Conservation (phyloP, 2,113 vertebrate genomes). For the Chionodraco myersi region DNA sequence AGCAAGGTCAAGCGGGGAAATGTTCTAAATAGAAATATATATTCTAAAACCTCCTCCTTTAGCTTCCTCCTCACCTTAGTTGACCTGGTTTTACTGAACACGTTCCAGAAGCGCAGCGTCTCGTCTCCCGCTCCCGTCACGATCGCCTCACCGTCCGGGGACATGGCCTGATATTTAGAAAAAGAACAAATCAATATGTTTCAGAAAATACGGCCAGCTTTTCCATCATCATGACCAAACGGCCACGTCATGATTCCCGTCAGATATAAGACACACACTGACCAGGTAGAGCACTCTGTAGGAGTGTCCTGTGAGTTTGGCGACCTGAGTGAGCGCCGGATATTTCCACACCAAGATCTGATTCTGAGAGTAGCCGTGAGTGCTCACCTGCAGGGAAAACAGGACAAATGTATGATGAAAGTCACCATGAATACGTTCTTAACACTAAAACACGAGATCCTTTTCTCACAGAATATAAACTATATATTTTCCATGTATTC, state of each 20-base stretch:
- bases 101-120: slow-evolving; percentile 95
- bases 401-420: too few relatives aligned
- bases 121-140: slow-evolving; percentile 95
- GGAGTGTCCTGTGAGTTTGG: slow-evolving; percentile 93
- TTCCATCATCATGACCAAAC: neutral
- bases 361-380: slow-evolving; percentile 95
- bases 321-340: slow-evolving; percentile 93
- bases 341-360: slow-evolving; percentile 98
- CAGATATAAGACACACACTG: slow-evolving; percentile 9
- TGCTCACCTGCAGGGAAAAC: slow-evolving; percentile 87
- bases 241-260: neutral
- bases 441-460: neutral
- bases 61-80: slow-evolving; percentile 86
- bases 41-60: too few relatives aligned
- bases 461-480: neutral
- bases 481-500: too few relatives aligned
- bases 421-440: neutral
- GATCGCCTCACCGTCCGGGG: slow-evolving; percentile 94
- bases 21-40: too few relatives aligned
- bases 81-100: slow-evolving; percentile 95
- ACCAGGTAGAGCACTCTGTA: slow-evolving; percentile 94
- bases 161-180: slow-evolving; percentile 87
- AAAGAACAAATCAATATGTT: neutral
- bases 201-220: neutral
- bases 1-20: too few relatives aligned